These are phyloP conservation scores for Lampris megalopsis DNA, from an alignment of 2,113 vertebrate genomes.

Conservation along the genomic window DNA sequence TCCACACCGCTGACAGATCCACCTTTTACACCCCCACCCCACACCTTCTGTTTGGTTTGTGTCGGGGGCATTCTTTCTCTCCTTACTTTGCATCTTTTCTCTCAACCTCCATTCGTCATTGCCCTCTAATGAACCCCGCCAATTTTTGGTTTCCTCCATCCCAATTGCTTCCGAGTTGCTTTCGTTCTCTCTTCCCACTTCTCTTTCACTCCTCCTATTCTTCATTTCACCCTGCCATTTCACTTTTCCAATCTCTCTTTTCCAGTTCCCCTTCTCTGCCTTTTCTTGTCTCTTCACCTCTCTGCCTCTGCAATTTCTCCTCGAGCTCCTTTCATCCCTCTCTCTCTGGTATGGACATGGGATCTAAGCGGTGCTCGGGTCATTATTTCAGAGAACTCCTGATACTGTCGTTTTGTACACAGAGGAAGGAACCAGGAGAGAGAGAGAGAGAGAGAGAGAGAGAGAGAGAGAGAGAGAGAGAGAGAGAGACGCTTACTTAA, in stretches of 20 bases:
- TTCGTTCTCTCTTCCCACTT: neutral
- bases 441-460: neutral
- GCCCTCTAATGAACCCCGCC: slow-evolving; percentile 9
- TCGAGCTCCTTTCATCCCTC: slow-evolving; percentile 14
- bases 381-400: slow-evolving; percentile 35
- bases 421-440: slow-evolving; percentile 32
- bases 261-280: neutral
- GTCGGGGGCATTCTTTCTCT: slow-evolving; percentile 3
- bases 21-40: no score
- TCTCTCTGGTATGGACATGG: slow-evolving; percentile 35
- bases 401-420: slow-evolving; percentile 17
- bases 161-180: neutral
- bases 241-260: slow-evolving; percentile 14
- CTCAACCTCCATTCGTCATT: slow-evolving; percentile 14
- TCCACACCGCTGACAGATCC: neutral
- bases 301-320: slow-evolving; percentile 2
- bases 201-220: neutral
- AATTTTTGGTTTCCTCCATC: neutral
- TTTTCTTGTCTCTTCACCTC: neutral
- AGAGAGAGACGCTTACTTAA: neutral
- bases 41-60: slow-evolving; percentile 34
- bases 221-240: neutral
- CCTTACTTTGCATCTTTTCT: slow-evolving; percentile 20
- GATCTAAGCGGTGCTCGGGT: slow-evolving; percentile 31
- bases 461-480: neutral